Evolutionary conservation across 2,113 vertebrate species (phyloP).

Genomic region (Eleginops maclovinus): DNA sequence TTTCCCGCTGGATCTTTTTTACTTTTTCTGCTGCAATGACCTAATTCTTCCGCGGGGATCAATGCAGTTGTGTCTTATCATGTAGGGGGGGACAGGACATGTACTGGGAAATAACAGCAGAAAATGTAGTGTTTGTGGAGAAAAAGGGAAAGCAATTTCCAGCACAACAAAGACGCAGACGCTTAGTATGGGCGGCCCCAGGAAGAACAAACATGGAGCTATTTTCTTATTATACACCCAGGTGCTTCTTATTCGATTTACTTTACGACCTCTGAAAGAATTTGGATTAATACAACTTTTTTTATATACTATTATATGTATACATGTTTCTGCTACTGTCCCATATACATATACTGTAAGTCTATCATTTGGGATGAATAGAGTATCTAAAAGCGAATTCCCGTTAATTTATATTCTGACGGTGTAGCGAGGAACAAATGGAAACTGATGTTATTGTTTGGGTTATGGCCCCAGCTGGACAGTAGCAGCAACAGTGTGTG

Average conservation of each 20-base stretch:
- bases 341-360: too few relatives aligned
- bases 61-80: background rate
- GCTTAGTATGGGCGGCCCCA: background rate
- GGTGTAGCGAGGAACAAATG: conserved; percentile 50
- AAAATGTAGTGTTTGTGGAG: background rate
- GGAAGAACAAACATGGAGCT: conserved; percentile 11
- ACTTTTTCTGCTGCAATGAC: conserved; percentile 15
- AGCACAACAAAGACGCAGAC: background rate
- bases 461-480: conserved; percentile 67
- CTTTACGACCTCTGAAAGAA: too few relatives aligned
- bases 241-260: too few relatives aligned
- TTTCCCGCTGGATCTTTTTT: conserved; percentile 27
- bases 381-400: background rate
- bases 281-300: too few relatives aligned
- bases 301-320: too few relatives aligned
- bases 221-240: too few relatives aligned
- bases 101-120: background rate
- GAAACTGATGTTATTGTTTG: conserved; percentile 68
- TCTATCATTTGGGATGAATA: too few relatives aligned
- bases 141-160: conserved; percentile 24
- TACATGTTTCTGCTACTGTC: too few relatives aligned
- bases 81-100: conserved; percentile 10
- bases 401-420: conserved; percentile 69
- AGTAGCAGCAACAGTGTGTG: conserved; percentile 48
- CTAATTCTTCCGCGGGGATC: conserved; percentile 45